A percentile compares a stretch with the other conserved stretches of the same genome.
phyloP scores from a whole-genome alignment of 2,113 vertebrate species.

The Tiliqua scincoides region DNA sequence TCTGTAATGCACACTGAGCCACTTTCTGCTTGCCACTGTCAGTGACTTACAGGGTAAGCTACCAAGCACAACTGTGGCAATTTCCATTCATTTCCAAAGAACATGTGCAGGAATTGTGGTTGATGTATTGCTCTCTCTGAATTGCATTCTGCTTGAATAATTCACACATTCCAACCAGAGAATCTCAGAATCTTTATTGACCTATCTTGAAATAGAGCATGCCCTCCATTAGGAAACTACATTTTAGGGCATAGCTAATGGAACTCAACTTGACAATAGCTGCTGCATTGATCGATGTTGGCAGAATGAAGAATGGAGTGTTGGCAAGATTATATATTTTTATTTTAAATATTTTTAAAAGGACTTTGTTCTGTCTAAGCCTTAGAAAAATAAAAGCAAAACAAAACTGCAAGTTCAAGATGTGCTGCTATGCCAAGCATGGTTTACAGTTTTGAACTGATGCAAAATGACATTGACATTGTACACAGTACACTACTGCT shows the following conservation, averaged over 20 bases:
- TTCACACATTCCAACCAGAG: not conserved
- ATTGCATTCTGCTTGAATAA: constrained; percentile 15
- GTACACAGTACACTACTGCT: not conserved
- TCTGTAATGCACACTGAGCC: not conserved
- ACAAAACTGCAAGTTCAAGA: not conserved
- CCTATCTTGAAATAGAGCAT: not conserved
- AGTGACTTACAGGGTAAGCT: not conserved
- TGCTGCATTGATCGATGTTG: constrained; percentile 26
- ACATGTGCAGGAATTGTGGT: not conserved
- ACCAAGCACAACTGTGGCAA: not conserved
- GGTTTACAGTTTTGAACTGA: not conserved
- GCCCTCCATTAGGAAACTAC: not conserved
- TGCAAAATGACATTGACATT: not conserved
- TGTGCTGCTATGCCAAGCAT: not conserved
- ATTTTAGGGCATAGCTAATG: constrained; percentile 12
- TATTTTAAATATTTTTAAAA: constrained; percentile 2
- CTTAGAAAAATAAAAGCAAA: not conserved
- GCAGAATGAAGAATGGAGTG: constrained; percentile 18
- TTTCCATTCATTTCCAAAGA: not conserved
- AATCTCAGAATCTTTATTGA: not conserved
- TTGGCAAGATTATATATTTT: not conserved
- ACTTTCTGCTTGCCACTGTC: too few relatives aligned
- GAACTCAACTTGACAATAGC: constrained; percentile 30
- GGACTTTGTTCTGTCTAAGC: not conserved
- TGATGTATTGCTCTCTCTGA: constrained; percentile 20